These are phyloP conservation scores for Remorina albescens DNA, from an alignment of 2,797 vertebrate genomes.

Conservation along the genomic window DNA sequence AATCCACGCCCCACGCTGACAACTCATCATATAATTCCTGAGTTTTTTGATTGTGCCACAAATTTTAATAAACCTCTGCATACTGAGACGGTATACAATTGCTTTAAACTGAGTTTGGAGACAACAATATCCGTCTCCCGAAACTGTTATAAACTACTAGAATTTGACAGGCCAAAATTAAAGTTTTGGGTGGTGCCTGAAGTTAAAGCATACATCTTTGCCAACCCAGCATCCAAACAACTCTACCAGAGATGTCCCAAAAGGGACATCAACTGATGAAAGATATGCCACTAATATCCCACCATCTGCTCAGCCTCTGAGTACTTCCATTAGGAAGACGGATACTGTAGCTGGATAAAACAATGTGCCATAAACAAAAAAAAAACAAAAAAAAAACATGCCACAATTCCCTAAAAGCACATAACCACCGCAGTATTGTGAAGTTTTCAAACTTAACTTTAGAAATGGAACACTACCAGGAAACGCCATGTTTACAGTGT, in stretches of 20 bases:
- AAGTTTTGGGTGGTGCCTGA: conserved; percentile 40
- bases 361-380: conserved; percentile 56
- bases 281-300: conserved; percentile 69
- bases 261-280: conserved; percentile 70
- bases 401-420: conserved; percentile 33
- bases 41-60: conserved; percentile 62
- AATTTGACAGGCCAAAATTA: conserved; percentile 51
- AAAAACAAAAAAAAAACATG: too few relatives aligned
- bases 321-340: conserved; percentile 66
- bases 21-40: conserved; percentile 74
- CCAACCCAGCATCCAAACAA: conserved; percentile 57
- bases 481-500: conserved; percentile 53
- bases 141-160: conserved; percentile 38
- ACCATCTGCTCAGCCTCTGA: conserved; percentile 74
- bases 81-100: conserved; percentile 26
- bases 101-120: conserved; percentile 49
- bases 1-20: conserved; percentile 62
- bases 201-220: conserved; percentile 51
- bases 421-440: conserved; percentile 18
- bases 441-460: conserved; percentile 46
- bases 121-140: conserved; percentile 40
- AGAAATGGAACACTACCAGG: conserved; percentile 41
- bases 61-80: conserved; percentile 65
- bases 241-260: conserved; percentile 63
- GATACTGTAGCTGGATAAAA: conserved; percentile 55